Conservation (phyloP, 1,140 invertebrate genomes). For the Drosophila triauraria region DNA sequence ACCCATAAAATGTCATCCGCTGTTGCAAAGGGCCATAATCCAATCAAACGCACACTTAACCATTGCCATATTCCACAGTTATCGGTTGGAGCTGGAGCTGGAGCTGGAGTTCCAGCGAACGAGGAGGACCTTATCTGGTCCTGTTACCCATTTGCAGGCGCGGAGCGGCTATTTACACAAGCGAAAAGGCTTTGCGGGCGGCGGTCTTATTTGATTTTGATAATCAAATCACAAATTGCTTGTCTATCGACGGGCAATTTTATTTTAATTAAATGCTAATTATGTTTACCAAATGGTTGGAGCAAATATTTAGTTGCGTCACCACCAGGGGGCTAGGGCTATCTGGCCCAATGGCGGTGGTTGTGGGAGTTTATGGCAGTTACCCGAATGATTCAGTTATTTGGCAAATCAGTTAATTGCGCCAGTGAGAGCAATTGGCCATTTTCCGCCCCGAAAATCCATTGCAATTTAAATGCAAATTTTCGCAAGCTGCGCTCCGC, state of each 20-base stretch:
- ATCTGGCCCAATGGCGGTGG: neutral
- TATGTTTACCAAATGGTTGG: constrained; percentile 68
- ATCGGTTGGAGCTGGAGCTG: constrained; percentile 32
- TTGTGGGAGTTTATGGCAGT: constrained; percentile 4
- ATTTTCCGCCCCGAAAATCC: constrained; percentile 22
- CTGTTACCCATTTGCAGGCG: constrained; percentile 25
- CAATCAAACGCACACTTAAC: constrained; percentile 64
- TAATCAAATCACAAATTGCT: constrained; percentile 79
- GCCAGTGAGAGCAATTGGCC: constrained; percentile 20
- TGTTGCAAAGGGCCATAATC: constrained; percentile 57
- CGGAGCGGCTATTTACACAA: constrained; percentile 34
- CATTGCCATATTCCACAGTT: constrained; percentile 55
- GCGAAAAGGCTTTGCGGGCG: constrained; percentile 54
- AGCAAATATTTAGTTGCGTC: constrained; percentile 67
- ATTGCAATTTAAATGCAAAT: constrained; percentile 78
- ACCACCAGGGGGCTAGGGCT: constrained; percentile 9
- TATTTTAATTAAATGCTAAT: constrained; percentile 84
- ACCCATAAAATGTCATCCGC: constrained; percentile 55
- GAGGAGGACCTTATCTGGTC: constrained; percentile 41
- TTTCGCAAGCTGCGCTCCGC: constrained; percentile 18
- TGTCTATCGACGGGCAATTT: constrained; percentile 72
- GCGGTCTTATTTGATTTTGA: constrained; percentile 74
- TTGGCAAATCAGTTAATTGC: constrained; percentile 49
- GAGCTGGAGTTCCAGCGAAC: constrained; percentile 2
- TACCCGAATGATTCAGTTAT: constrained; percentile 7